Evolutionary conservation across 2,888 invertebrate species (phyloP), one percentile per base, ranked within the genome.

Genomic region (Drosophila falleni): DNA sequence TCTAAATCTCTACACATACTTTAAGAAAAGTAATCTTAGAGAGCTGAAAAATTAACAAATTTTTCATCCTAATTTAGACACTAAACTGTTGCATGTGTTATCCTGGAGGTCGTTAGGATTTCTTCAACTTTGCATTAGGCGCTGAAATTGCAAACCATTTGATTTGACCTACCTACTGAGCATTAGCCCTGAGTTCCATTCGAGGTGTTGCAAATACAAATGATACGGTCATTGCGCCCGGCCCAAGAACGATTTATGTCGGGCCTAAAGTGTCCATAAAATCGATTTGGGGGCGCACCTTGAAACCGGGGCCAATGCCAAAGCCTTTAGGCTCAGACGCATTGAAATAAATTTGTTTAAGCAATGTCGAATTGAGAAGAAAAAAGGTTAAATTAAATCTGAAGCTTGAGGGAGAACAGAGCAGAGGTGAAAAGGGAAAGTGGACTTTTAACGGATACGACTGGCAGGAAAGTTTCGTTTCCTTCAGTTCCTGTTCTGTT

Each of bases 191-290:
- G 11, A n/a, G 44, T 33, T 42, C 13, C 16, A 35, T 39, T 33
- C n/a, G 16, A 69, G 77, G 71, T 72, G 78, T 63, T 75, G 59
- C 77, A 80, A 87, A 85, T 78, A 77, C 80, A 82, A 82, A 88
- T 82, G 77, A 80, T 71, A 77, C 78, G 82, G 83, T 63, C 83
- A 86, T 80, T 86, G 86, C 51, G 61, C 53, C 41, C 15, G 50
- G 35, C 65, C 61, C 26, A 26, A 37, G 13, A 56, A 39, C 78
- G 69, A 87, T 83, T 86, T 83, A 75, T 83, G 61, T 39, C n/a
- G 61, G 42, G 51, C 58, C 55, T 62, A 81, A 82, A 82, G 82
- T 85, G 88, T 85, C 89, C 85, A 87, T 89, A 81, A 84, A 87
- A 89, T 82, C 71, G 82, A 85, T 84, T 74, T 70, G 77, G 58